Conservation (phyloP, 2,888 invertebrate species). For the Carabus problematicus region DNA sequence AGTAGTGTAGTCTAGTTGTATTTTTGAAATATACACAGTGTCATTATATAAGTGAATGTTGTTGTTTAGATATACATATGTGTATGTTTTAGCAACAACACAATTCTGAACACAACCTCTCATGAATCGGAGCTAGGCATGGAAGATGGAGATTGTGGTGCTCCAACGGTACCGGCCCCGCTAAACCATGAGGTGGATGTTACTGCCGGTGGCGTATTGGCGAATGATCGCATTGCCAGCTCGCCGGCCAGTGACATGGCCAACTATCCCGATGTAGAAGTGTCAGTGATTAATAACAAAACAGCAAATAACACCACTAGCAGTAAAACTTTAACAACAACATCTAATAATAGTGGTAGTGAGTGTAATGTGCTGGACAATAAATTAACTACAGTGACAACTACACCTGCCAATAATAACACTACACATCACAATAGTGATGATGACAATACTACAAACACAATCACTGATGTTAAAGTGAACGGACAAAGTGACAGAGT, state of each 20-base stretch:
- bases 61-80: background rate
- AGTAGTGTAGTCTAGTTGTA: conserved; percentile 31
- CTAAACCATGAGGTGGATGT: conserved; percentile 44
- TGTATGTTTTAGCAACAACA: background rate
- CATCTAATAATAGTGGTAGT: conserved; percentile 32
- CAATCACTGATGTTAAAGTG: conserved; percentile 46
- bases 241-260: conserved; percentile 50
- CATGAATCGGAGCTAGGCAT: conserved; percentile 52
- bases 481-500: conserved; percentile 52
- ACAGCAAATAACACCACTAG: background rate
- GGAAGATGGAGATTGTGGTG: conserved; percentile 55
- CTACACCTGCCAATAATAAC: background rate
- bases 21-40: conserved; percentile 17
- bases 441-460: conserved; percentile 40
- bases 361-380: conserved; percentile 45
- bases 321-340: conserved; percentile 7
- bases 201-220: background rate
- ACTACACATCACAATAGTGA: conserved; percentile 27
- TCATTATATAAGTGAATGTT: conserved; percentile 11
- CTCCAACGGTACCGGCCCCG: conserved; percentile 47
- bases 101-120: too few species aligned
- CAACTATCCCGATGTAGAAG: conserved; percentile 52
- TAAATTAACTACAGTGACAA: conserved; percentile 24
- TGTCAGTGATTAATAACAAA: conserved; percentile 45
- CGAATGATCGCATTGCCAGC: too few species aligned